These are phyloP conservation scores for Mohoua ochrocephala DNA, from an alignment of 2,113 vertebrate species.

Conservation along the genomic window DNA sequence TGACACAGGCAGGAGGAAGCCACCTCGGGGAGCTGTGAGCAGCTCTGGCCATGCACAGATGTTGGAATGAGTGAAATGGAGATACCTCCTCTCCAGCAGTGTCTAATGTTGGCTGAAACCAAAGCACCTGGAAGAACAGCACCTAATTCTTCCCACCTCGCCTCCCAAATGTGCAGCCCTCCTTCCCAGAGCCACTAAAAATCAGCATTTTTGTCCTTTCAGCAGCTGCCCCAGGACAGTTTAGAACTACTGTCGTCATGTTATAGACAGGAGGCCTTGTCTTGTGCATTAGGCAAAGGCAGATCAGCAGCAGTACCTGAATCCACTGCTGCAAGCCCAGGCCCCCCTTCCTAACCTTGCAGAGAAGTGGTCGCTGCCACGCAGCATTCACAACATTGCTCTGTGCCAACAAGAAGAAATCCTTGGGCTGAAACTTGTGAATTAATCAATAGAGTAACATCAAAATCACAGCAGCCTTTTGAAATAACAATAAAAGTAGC, in stretches of 20 bases:
- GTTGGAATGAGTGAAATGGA: not conserved
- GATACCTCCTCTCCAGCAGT: not conserved
- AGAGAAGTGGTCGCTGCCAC: not conserved
- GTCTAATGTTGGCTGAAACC: not conserved
- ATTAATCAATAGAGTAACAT: not conserved
- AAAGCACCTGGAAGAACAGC: not conserved
- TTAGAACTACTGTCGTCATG: not conserved
- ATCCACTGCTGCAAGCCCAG: not conserved
- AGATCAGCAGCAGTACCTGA: not conserved
- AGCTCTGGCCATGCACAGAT: not conserved
- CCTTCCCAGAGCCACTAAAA: not conserved
- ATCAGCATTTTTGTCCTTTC: not conserved
- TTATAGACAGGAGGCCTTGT: not conserved
- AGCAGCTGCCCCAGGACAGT: not conserved
- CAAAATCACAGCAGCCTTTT: not conserved
- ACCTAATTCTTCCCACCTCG: not conserved
- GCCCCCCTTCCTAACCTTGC: not conserved
- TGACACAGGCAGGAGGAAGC: not conserved
- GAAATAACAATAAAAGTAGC: not conserved
- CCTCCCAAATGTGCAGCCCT: fast-evolving
- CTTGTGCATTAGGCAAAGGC: not conserved
- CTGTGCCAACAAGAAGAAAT: not conserved
- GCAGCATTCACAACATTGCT: fast-evolving
- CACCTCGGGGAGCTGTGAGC: fast-evolving
- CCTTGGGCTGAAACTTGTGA: not conserved